phyloP scores from a whole-genome alignment of 2,113 vertebrate species.

The Marmota monax region DNA sequence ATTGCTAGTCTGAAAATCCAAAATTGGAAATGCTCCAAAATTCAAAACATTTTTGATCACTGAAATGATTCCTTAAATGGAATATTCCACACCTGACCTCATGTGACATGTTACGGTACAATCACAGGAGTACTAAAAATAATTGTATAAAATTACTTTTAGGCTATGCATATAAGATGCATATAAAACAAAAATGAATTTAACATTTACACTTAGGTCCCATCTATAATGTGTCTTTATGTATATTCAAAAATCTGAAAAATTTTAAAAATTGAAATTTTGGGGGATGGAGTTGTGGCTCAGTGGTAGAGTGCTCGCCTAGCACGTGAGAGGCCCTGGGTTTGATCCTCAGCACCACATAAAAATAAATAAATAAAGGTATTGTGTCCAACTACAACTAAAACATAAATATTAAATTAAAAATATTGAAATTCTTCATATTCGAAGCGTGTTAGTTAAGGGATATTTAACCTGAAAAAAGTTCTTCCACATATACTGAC shows the following conservation, averaged over 20 bases:
- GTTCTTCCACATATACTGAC: constrained; percentile 6
- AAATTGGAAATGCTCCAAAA: neutral
- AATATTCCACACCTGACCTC: neutral
- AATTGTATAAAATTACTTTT: neutral
- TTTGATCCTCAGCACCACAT: too few species aligned
- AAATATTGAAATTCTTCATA: too few species aligned
- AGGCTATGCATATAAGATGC: neutral
- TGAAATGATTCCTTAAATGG: neutral
- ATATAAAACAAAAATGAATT: neutral
- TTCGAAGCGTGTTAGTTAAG: neutral
- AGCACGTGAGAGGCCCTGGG: too few species aligned
- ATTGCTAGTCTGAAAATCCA: neutral
- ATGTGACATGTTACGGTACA: neutral
- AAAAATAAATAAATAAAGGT: too few species aligned
- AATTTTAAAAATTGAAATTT: neutral
- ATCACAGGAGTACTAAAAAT: neutral
- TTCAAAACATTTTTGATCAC: neutral
- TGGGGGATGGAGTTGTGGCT: too few species aligned
- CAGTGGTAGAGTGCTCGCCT: too few species aligned
- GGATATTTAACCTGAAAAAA: neutral
- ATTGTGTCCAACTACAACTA: too few species aligned
- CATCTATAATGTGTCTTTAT: neutral
- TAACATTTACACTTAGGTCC: neutral
- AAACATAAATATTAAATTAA: neutral
- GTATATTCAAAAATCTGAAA: neutral